Percentiles rank a stretch among this genome's conserved stretches.
These are phyloP conservation scores for Thaumatotibia leucotreta DNA, from an alignment of 1,140 invertebrate genomes.

Conservation along the genomic window DNA sequence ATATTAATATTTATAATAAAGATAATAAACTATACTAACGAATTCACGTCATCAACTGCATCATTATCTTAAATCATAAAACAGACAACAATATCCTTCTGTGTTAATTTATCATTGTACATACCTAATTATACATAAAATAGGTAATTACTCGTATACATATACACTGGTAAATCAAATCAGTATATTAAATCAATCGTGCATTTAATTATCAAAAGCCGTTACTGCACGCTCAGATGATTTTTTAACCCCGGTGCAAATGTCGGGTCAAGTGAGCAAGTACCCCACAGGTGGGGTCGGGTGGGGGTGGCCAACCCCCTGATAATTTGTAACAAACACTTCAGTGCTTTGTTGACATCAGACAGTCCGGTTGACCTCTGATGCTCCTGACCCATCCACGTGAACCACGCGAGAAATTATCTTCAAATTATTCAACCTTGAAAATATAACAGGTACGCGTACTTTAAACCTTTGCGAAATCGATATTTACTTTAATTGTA, in stretches of 20 bases:
- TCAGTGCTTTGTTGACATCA: conserved; percentile 56
- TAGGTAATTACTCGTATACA: no score
- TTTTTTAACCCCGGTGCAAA: conserved; percentile 44
- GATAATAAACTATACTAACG: no score
- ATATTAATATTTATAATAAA: no score
- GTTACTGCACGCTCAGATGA: conserved; percentile 54
- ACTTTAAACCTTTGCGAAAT: neutral
- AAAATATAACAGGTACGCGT: neutral
- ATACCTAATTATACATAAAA: no score
- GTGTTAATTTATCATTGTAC: no score
- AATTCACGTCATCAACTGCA: neutral
- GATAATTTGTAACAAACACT: conserved; percentile 65
- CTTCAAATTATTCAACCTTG: neutral
- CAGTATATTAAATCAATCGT: neutral
- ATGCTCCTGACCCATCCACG: conserved; percentile 36
- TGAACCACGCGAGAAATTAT: conserved; percentile 23
- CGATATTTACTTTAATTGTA: neutral
- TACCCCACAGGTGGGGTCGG: conserved; percentile 65
- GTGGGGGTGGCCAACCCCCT: conserved; percentile 54
- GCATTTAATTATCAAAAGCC: conserved; percentile 23
- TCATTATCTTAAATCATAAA: neutral
- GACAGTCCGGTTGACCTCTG: conserved; percentile 57
- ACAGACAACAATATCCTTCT: neutral
- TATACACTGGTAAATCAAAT: no score
- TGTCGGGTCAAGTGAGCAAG: conserved; percentile 61